Base-by-base conservation (phyloP, 37 sponge, comb jelly and placozoan species). In the Oscarella lobularis region DNA sequence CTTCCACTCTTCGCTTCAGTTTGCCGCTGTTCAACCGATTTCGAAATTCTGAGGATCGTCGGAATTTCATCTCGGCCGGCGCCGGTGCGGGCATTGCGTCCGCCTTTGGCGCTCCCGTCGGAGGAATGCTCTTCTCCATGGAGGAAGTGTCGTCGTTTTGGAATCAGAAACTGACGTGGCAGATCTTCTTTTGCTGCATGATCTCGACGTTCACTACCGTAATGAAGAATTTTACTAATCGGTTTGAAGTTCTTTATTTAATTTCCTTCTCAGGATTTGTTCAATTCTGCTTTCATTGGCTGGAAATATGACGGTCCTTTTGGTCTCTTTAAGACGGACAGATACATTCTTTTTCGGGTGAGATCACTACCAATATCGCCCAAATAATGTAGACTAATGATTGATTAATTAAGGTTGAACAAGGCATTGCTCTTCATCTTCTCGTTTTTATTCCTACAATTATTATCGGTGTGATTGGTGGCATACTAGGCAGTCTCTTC, bases 141-240 rank as follows among this genome's bases (percentile, higher is more conserved):
- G 82, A 81, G 66, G 82, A 81, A 67, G 82, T 81, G 1, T 76
- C 82, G 3, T 74, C 75, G 31, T 81, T 81, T 39, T 81, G 82
- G 82, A 81, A 74, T 67, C 69, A 68, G n/a, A 81, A 81, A 72
- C 67, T 77, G 2, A 67, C 74, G 60, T 81, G 82, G 82, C 76
- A 77, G 70, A 81, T 73, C 4, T 81, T 81, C 82, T 81, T 81
- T 37, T 81, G 82, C 60, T 78, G 77, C 31, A 81, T 81, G 82
- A 73, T 81, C 1, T 79, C 82, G 55, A 40, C 82, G 2, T 76
- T 77, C 73, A 81, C 82, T 2, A 74, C 82, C 31, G 82, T 81
- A 39, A 77, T 2, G 54, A 60, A 74, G 27, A 74, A 39, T 39
- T 35, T 0, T 35, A 34, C 5, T 74, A 60, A 31, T n/a, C 55